phyloP scores from a whole-genome alignment of 2,888 invertebrate species.

The Saturnia japonica region DNA sequence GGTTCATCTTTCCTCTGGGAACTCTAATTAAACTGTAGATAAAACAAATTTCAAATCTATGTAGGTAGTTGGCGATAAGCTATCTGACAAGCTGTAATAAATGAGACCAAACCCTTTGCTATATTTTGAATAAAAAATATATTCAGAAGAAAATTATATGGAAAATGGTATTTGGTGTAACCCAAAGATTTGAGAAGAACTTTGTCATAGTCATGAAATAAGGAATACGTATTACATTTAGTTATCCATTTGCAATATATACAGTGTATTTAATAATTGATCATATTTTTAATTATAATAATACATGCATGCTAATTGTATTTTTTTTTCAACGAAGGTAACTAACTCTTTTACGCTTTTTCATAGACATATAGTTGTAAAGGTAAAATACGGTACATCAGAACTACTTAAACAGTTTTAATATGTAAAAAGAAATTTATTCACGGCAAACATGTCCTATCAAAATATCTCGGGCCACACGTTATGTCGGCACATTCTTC shows the following conservation, averaged over 20 bases:
- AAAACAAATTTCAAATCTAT: slow-evolving; percentile 2
- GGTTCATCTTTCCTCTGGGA: slow-evolving; percentile 9
- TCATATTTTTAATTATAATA: background rate
- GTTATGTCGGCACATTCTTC: slow-evolving; percentile 83
- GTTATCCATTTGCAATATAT: no score
- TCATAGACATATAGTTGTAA: background rate
- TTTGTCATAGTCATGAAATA: no score
- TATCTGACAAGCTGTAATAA: background rate
- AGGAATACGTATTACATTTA: no score
- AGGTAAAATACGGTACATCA: slow-evolving; percentile 36
- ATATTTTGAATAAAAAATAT: background rate
- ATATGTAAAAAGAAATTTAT: slow-evolving; percentile 80
- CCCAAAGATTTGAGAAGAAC: no score
- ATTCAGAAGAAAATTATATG: background rate
- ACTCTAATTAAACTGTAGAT: slow-evolving; percentile 4
- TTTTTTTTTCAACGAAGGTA: background rate
- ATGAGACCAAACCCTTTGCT: background rate
- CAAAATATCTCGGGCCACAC: slow-evolving; percentile 82
- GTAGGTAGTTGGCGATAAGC: background rate
- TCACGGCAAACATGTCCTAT: slow-evolving; percentile 81
- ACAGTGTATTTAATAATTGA: no score
- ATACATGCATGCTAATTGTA: background rate
- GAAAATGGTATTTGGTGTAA: no score
- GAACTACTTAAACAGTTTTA: slow-evolving; percentile 75
- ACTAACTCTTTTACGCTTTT: background rate